A percentile compares a stretch with the other conserved stretches of the same genome.
phyloP scores from a whole-genome alignment of 2,113 vertebrate species.

The Ptilonorhynchus violaceus region DNA sequence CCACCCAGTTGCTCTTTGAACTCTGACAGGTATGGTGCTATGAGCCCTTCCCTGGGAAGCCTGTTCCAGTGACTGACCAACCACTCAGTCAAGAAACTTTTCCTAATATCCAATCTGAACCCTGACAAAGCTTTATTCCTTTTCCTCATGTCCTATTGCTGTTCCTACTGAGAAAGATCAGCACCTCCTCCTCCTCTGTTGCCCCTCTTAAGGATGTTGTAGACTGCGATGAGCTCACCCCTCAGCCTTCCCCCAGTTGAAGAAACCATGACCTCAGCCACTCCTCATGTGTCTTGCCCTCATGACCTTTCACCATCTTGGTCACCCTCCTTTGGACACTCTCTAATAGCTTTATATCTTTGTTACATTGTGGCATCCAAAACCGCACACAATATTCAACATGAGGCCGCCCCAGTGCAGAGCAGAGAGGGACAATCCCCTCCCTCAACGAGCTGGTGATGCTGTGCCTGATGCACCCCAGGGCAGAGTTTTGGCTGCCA shows the following conservation, averaged over 20 bases:
- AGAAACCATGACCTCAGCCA: background rate
- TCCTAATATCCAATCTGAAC: background rate
- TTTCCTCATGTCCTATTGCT: background rate
- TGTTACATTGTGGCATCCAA: background rate
- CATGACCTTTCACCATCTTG: background rate
- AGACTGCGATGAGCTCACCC: background rate
- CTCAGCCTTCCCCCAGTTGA: background rate
- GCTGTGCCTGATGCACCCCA: background rate
- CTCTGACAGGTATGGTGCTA: background rate
- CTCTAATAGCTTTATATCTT: background rate
- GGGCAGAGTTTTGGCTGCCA: background rate
- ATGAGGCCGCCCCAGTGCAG: fast-evolving
- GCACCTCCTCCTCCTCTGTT: fast-evolving
- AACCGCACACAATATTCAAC: fast-evolving
- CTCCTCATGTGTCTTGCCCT: background rate
- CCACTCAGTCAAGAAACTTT: background rate
- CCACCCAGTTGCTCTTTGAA: background rate
- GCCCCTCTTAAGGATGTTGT: background rate
- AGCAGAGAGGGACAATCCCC: fast-evolving
- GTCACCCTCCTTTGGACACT: background rate
- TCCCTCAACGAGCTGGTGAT: fast-evolving
- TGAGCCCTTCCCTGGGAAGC: background rate
- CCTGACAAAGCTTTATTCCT: background rate
- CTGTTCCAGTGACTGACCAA: background rate
- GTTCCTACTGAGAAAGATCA: background rate